Evolutionary conservation across 2,888 invertebrate genomes (phyloP), one percentile per base, ranked within the genome.

Genomic region (Acrobasis consociella): DNA sequence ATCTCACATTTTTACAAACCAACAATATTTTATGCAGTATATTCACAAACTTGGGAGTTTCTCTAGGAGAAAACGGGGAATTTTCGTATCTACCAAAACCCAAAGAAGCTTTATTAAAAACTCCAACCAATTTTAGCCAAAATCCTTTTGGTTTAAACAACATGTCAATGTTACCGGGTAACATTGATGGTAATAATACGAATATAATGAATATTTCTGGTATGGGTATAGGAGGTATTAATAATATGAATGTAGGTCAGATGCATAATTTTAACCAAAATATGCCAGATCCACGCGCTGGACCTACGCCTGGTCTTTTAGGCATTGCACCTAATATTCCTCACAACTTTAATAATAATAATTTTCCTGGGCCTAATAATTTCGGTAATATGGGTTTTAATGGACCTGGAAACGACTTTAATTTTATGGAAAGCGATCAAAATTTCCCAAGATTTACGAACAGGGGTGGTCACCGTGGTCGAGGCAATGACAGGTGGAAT

Each of bases 31-130:
- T 95, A 63, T 91, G 93, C 71, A 94, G 91, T 72, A 94, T 96
- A 72, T 91, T 96, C 66, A 89, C 93, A 5, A 95, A 94, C 81
- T 85, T 96, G 67, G 95, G 95, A 16, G 90, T 94, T 63, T 87
- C 91, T 60, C 87, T 94, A 50, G 92, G 91, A 70, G 94, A 94
- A 69, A 93, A 92, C 70, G 94, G 94, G 5, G 93, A 94, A 72
- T 93, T 93, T 75, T 84, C 86, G 8, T 87, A 90, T 78, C 76
- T 91, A 69, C 88, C 90, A 50, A 89, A 91, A 77, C 91, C 89
- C 22, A 93, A 93, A 73, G 92, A 91, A 74, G 86, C 85, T 38
- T 81, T 91, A 72, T 76, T 92, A 39, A 89, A 91, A 81, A 90
- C 91, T 15, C 92, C 91, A 13, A 67, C 79, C 55, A 89, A 78